phyloP scores from a whole-genome alignment of 2,113 vertebrate species.

The Indicator indicator region DNA sequence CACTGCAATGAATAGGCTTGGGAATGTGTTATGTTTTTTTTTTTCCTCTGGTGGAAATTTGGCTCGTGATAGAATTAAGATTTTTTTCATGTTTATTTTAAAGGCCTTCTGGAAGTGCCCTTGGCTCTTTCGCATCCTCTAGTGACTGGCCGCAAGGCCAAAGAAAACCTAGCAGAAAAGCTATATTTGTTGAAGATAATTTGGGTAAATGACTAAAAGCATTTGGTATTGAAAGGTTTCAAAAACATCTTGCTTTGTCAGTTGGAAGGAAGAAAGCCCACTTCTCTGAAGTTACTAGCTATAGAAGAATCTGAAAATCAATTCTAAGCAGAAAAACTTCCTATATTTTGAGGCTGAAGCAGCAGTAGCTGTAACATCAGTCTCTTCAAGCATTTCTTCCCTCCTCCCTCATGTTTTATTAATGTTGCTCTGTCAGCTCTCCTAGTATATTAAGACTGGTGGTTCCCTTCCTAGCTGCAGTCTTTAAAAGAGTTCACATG shows the following conservation, averaged over 20 bases:
- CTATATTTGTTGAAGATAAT: neutral
- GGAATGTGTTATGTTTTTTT: slow-evolving; percentile 32
- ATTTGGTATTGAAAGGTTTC: neutral
- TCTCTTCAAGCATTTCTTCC: neutral
- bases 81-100: neutral
- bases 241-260: neutral
- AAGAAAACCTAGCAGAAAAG: neutral
- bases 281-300: neutral
- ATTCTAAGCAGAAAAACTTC: neutral
- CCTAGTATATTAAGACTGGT: neutral
- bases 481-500: neutral
- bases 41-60: slow-evolving; percentile 18
- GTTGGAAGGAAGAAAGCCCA: neutral
- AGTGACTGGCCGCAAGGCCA: neutral
- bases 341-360: neutral
- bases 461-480: neutral
- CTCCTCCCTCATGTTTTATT: neutral
- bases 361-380: neutral
- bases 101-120: neutral
- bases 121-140: neutral
- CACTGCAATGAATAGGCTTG: slow-evolving; percentile 42
- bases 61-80: neutral
- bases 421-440: neutral
- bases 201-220: neutral
- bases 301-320: neutral